Evolutionary conservation across 1,140 invertebrate genomes (phyloP).

Genomic region (Rhopalosiphum maidis): DNA sequence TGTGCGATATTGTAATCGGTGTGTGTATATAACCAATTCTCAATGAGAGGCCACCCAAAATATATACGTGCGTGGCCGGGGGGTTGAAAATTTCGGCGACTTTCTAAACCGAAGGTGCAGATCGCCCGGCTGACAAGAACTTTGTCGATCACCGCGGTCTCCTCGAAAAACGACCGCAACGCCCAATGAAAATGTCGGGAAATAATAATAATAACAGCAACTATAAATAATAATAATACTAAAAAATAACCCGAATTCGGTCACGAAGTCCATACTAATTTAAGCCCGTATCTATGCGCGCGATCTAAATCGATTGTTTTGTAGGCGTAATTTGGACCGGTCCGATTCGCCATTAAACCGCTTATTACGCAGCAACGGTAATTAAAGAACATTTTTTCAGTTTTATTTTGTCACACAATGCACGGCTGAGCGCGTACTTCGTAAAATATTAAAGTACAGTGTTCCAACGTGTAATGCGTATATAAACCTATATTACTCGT

Average conservation of each 20-base stretch:
- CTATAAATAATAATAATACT: not conserved
- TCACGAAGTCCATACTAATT: not conserved
- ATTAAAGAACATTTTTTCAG: conserved; percentile 26
- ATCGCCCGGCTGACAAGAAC: not conserved
- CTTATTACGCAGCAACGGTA: not conserved
- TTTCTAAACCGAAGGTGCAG: not conserved
- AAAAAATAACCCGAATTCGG: not conserved
- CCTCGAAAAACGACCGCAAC: not conserved
- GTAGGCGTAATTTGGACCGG: conserved; percentile 19
- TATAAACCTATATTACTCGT: not conserved
- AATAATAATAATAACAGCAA: not conserved
- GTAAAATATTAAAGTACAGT: not conserved
- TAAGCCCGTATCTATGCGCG: not conserved
- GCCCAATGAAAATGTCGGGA: not conserved
- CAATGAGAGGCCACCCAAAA: conserved; percentile 4
- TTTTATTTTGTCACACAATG: not conserved
- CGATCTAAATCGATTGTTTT: conserved; percentile 26
- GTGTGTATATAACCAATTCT: not conserved
- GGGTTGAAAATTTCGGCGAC: conserved; percentile 6
- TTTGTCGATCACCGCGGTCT: not conserved
- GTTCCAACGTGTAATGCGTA: not conserved
- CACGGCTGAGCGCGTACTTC: not conserved
- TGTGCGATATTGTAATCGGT: not conserved
- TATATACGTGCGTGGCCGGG: not conserved
- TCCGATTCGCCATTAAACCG: conserved; percentile 9